A percentile compares a stretch with the other conserved stretches of the same genome.
These are phyloP conservation scores for Frankliniella fusca DNA, from an alignment of 2,888 invertebrate genomes.

Conservation along the genomic window DNA sequence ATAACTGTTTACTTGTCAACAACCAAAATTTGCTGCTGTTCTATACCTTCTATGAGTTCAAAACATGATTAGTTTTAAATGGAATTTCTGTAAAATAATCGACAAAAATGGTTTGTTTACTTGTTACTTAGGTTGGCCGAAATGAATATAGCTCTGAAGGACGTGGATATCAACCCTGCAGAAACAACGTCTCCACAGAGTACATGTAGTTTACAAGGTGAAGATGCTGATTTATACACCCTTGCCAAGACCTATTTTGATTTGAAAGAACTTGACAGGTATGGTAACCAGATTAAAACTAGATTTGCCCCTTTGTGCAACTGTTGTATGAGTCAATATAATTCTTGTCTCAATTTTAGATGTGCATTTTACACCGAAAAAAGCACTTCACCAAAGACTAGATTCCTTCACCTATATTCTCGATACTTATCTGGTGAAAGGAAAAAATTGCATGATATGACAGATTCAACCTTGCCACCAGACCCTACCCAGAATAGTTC, in stretches of 20 bases:
- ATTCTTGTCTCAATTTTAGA: conserved; percentile 46
- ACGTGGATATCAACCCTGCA: conserved; percentile 53
- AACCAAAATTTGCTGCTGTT: background rate
- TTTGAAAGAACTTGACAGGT: conserved; percentile 79
- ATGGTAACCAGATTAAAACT: conserved; percentile 28
- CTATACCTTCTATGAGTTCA: too few species aligned
- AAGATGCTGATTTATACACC: conserved; percentile 59
- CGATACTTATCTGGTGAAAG: conserved; percentile 86
- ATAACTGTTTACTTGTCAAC: background rate
- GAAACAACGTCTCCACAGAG: conserved; percentile 35
- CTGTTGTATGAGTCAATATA: conserved; percentile 37
- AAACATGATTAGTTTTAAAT: background rate
- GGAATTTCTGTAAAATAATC: background rate
- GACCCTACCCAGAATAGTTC: conserved; percentile 53
- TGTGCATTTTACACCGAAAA: conserved; percentile 74
- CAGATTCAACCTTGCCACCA: conserved; percentile 59
- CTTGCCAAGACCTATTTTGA: conserved; percentile 87
- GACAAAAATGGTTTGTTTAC: conserved; percentile 30
- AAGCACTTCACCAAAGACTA: conserved; percentile 64
- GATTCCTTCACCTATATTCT: conserved; percentile 81
- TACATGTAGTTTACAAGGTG: conserved; percentile 60
- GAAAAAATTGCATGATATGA: conserved; percentile 78
- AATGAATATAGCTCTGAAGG: conserved; percentile 69
- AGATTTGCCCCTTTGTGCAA: conserved; percentile 27
- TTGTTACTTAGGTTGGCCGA: conserved; percentile 63